Evolutionary conservation across 2,797 vertebrate species (phyloP), one percentile per base, ranked within the genome.

Genomic region (Hyperoplus immaculatus): DNA sequence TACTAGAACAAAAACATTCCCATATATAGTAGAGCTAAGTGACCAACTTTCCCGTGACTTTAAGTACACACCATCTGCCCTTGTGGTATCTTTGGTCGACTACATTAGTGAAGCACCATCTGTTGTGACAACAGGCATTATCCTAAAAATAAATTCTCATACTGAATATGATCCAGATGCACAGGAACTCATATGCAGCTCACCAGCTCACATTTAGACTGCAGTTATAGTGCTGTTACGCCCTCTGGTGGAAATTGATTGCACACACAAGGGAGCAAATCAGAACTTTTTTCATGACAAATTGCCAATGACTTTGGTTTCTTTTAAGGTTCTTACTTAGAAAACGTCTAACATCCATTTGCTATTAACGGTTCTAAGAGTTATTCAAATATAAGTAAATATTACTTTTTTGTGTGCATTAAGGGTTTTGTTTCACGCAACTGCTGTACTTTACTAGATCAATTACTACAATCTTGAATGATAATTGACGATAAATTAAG

Each of bases 201-300:
- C 50, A 18, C 41, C 29, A 2, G 8, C 9, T 15, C 45, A 18
- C 47, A 12, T 58, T 29, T 3, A 10, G 4, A 29, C 1, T 46
- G 55, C 49, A 15, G 29, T 29, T 29, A 29, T 29, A 29, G 76
- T 62, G 58, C 60, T 58, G 64, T 59, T 63, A 10, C 79, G 36
- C 89, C 92, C 88, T 72, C 90, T 90, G 61, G 90, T 88, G 89
- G 88, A 16, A 60, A 65, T 58, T 55, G 1, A 57, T 6, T 6
- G 41, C 0, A 14, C 8, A 46, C 39, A 64, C 77, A 83, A 42
- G 43, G 21, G 36, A 42, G 16, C 36, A 9, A 75, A 36, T 51
- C 15, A 14, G 45, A 11, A 29, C 29, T 29, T 29, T 53, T 38
- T 46, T 6, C 49, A 21, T 43, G 54, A 58, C 36, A 55, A 41